Evolutionary conservation across 2,797 vertebrate genomes (phyloP), one percentile per base, ranked within the genome.

Genomic region (Lepilemur ruficaudatus): DNA sequence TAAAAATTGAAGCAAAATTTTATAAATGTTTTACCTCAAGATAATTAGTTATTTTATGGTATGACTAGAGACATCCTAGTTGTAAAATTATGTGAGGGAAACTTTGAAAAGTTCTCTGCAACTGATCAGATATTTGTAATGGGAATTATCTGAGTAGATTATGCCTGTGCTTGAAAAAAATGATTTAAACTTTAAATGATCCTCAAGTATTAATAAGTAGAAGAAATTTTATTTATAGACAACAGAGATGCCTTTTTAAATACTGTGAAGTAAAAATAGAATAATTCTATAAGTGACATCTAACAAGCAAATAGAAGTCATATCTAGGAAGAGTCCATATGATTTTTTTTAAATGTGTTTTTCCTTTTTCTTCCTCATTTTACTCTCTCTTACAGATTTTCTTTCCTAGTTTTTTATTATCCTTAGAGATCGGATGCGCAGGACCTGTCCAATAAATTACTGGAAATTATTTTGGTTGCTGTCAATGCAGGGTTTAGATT

Each of bases 401-500:
- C 6, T 85, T 89, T 70, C 11, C 50, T 81, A 59, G 25, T 72
- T 63, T 81, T 67, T 15, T 63, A 20, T 48, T 25, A 17, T 80
- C 35, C 23, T 59, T 78, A 35, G 41, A 92, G 79, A 91, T 91
- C 48, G 67, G 72, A 89, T 69, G 38, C 8, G 85, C 48, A 90
- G 35, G 63, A 85, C 38, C 50, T 67, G 59, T 85, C 75, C 38
- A 87, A 70, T 93, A 95, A 86, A 95, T 95, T 91, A 72, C 52
- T 80, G 20, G 15, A 84, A 83, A 43, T 89, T 94, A 92, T 81
- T 96, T 96, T 94, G 73, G 25, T 82, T 97, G 67, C 50, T 93
- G 67, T 95, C 88, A 89, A 1, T 91, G 63, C 30, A 88, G 76
- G 46, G 12, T 78, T 95, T 79, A 30, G 63, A 95, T 94, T 97